phyloP scores from a whole-genome alignment of 2,113 vertebrate genomes.

The Gallinago undulata region DNA sequence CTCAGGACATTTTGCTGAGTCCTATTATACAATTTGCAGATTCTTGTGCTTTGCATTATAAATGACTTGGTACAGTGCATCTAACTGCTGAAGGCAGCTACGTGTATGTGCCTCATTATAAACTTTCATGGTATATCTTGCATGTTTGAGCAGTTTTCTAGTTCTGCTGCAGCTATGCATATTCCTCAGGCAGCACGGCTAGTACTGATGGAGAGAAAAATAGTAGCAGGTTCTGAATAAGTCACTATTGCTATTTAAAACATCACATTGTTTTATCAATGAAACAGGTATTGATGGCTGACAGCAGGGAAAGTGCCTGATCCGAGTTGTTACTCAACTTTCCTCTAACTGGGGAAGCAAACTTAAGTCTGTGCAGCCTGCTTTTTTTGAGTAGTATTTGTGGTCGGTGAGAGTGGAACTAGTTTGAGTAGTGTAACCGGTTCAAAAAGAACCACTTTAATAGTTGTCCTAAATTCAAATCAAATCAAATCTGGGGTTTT shows the following conservation, averaged over 20 bases:
- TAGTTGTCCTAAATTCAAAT: not conserved
- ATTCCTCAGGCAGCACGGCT: not conserved
- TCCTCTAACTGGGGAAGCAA: not conserved
- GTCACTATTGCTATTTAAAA: not conserved
- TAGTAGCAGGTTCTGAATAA: not conserved
- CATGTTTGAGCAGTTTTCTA: not conserved
- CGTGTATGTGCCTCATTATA: not conserved
- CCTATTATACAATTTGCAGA: not conserved
- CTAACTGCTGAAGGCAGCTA: constrained; percentile 5
- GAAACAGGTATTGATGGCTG: not conserved
- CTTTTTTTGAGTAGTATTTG: not conserved
- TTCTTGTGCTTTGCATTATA: not conserved
- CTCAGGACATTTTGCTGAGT: not conserved
- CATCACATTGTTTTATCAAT: not conserved
- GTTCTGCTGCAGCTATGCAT: not conserved
- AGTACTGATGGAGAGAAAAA: not conserved
- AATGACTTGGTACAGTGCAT: not conserved
- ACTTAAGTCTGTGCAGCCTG: not conserved
- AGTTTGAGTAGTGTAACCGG: not conserved
- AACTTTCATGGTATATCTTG: not conserved
- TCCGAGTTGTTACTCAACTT: not conserved
- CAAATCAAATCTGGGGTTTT: not conserved
- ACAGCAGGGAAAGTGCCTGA: not conserved
- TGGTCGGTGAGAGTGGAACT: not conserved
- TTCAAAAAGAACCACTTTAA: not conserved